These are phyloP conservation scores for Nowickia ferox DNA, from an alignment of 2,888 invertebrate species.

Conservation along the genomic window DNA sequence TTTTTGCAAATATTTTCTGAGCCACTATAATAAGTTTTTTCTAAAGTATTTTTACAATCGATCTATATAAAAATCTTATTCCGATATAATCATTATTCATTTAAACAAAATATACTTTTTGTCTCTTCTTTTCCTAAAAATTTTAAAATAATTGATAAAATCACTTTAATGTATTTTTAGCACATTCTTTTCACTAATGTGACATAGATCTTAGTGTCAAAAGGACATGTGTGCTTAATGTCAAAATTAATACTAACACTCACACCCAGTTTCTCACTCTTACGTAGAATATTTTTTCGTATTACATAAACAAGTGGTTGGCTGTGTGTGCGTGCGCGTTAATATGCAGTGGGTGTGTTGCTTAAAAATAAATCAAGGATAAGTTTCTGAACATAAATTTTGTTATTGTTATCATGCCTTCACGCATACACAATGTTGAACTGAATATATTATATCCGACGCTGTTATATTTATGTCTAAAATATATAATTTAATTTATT, in stretches of 20 bases:
- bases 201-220: slow-evolving; percentile 57
- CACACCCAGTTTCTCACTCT: not conserved
- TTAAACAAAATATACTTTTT: not conserved
- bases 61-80: too few relatives aligned
- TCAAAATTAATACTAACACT: not conserved
- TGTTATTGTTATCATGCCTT: not conserved
- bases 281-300: not conserved
- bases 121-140: not conserved
- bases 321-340: not conserved
- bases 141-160: slow-evolving; percentile 45
- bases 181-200: slow-evolving; percentile 36
- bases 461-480: not conserved
- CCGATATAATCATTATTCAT: not conserved
- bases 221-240: slow-evolving; percentile 33
- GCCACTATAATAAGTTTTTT: too few relatives aligned
- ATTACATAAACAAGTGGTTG: not conserved
- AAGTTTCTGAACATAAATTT: slow-evolving; percentile 34
- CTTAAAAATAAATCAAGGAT: slow-evolving; percentile 53
- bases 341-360: slow-evolving; percentile 10
- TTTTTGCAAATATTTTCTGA: too few relatives aligned
- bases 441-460: slow-evolving; percentile 8
- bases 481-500: slow-evolving; percentile 35
- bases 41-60: too few relatives aligned
- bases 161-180: slow-evolving; percentile 49
- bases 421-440: slow-evolving; percentile 12